Conservation (phyloP, 1,140 invertebrate genomes). For the Lysiphlebus fabarum region DNA sequence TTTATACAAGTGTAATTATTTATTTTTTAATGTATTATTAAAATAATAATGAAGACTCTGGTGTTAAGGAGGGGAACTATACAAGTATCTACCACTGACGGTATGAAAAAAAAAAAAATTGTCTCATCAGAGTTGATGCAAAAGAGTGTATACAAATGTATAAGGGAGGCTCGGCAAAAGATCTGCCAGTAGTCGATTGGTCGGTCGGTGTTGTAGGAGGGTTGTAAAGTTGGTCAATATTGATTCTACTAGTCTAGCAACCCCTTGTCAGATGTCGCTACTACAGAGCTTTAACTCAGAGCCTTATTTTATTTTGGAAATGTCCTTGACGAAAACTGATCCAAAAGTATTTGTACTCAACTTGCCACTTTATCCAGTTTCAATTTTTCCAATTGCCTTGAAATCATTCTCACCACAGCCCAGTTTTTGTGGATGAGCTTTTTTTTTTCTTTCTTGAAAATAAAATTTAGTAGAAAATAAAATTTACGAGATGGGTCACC, state of each 20-base stretch:
- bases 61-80: constrained; percentile 46
- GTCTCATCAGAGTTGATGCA: too few relatives aligned
- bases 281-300: constrained; percentile 22
- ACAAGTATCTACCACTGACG: constrained; percentile 39
- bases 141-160: constrained; percentile 30
- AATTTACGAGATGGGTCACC: too few relatives aligned
- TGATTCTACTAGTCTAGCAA: constrained; percentile 32
- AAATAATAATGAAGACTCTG: constrained; percentile 30
- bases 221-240: constrained; percentile 23
- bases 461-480: too few relatives aligned
- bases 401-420: too few relatives aligned
- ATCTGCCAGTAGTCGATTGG: constrained; percentile 24
- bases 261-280: constrained; percentile 52
- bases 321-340: too few relatives aligned
- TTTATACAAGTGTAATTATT: too few relatives aligned
- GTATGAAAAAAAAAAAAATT: constrained; percentile 30
- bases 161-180: constrained; percentile 47
- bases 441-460: too few relatives aligned
- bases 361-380: too few relatives aligned
- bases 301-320: not conserved
- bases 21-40: too few relatives aligned
- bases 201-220: constrained; percentile 46
- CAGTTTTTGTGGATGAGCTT: too few relatives aligned
- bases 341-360: too few relatives aligned
- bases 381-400: too few relatives aligned